A percentile compares a stretch with the other conserved stretches of the same genome.
Evolutionary conservation across 2,888 invertebrate genomes (phyloP).

Genomic region (Heliconius aoede): DNA sequence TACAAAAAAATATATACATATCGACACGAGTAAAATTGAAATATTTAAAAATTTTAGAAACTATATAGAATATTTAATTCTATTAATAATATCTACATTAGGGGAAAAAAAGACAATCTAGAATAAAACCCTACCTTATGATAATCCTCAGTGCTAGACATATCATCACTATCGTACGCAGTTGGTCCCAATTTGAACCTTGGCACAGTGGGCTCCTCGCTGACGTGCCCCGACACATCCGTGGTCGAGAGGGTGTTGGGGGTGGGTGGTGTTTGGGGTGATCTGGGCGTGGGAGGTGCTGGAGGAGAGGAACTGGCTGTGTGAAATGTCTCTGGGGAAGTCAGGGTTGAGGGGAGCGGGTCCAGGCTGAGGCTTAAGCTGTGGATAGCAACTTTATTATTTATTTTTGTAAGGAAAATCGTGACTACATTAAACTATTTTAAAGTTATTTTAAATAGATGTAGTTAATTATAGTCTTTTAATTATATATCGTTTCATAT

Average conservation of each 20-base stretch:
- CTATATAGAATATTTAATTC: background rate
- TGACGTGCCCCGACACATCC: constrained; percentile 46
- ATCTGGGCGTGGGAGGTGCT: constrained; percentile 51
- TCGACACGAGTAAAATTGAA: too few species aligned
- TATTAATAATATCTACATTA: background rate
- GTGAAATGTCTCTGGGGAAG: constrained; percentile 89
- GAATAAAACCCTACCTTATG: constrained; percentile 66
- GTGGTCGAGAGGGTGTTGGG: constrained; percentile 53
- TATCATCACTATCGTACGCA: constrained; percentile 84
- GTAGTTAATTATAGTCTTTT: too few species aligned
- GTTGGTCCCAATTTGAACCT: constrained; percentile 68
- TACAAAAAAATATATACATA: too few species aligned
- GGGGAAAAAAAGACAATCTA: background rate
- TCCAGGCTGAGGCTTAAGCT: constrained; percentile 86
- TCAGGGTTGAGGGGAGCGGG: constrained; percentile 78
- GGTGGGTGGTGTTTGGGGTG: constrained; percentile 40
- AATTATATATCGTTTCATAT: background rate
- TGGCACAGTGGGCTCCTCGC: constrained; percentile 52
- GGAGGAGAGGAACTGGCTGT: constrained; percentile 82
- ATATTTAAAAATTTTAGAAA: too few species aligned
- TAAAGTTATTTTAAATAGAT: too few species aligned
- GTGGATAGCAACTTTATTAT: background rate
- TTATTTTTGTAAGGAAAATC: too few species aligned
- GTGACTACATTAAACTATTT: too few species aligned
- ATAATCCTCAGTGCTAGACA: constrained; percentile 85